Evolutionary conservation across 2,888 invertebrate species (phyloP), one percentile per base, ranked within the genome.

Genomic region (Schrankia costaestrigalis): DNA sequence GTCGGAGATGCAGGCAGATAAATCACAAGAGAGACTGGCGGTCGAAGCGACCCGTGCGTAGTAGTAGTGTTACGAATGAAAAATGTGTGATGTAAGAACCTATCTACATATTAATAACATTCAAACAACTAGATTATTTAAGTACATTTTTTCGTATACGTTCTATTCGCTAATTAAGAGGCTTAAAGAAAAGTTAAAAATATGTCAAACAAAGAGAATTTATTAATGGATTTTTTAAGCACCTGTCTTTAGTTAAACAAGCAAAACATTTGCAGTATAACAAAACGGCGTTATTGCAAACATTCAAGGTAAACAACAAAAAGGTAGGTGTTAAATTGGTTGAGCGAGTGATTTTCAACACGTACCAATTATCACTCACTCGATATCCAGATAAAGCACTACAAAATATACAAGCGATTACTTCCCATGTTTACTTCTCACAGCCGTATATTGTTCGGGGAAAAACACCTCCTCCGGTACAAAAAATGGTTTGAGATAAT

Each of bases 1-100:
- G 83, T 83, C 71, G 72, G 66, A 78, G 85, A 84, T 85, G 80
- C 79, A 64, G 69, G 66, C 76, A 76, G 85, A 86, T 86, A 86
- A 84, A 87, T 86, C 85, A 84, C 84, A 56, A 21, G 64, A 51
- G 58, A 59, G 56, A 52, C 60, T 66, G 67, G 56, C 64, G 63
- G 57, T 57, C 60, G 51, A 54, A 50, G 48, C 59, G 56, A 48
- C 47, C 52, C 44, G 46, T 49, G 61, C 65, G 63, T 67, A 63
- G 63, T 69, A 71, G 69, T 71, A 78, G 76, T 78, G 75, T 77
- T 78, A 73, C 70, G 65, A 68, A 74, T 71, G 70, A 76, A 71
- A 74, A 70, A 79, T 71, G 70, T 68, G 72, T 77, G 63, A 66
- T 59, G 46, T 58, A 46, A 46, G 49, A 23, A 35, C 25, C 54